A percentile compares a stretch with the other conserved stretches of the same genome.
Evolutionary conservation across 2,113 vertebrate species (phyloP).

Genomic region (Dicaeum eximium): DNA sequence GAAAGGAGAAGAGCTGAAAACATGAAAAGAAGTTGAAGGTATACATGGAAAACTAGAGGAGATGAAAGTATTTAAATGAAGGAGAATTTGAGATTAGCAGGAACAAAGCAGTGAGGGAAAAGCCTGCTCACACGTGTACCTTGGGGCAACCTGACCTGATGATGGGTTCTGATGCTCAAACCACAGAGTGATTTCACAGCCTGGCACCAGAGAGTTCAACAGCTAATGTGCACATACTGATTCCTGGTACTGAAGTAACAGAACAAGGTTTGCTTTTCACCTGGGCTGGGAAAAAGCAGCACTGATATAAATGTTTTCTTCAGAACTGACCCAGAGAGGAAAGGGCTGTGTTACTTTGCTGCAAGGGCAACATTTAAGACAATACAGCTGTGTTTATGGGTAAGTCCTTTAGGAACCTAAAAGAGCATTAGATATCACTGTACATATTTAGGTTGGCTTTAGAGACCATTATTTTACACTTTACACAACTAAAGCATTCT

Average conservation of each 20-base stretch:
- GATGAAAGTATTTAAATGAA: background rate
- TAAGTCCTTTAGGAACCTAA: constrained; percentile 13
- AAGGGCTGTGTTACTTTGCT: background rate
- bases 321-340: background rate
- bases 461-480: background rate
- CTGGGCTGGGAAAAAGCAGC: background rate
- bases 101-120: background rate
- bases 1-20: background rate
- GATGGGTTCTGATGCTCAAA: background rate
- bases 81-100: background rate
- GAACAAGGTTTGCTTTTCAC: background rate
- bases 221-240: background rate
- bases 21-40: background rate
- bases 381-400: background rate
- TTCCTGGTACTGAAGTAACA: background rate
- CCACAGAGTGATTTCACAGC: background rate
- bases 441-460: background rate
- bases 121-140: fast-evolving
- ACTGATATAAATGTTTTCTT: background rate
- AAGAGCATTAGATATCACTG: background rate
- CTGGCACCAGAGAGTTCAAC: background rate
- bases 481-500: background rate
- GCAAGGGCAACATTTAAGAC: background rate
- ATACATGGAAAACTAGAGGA: background rate
- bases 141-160: background rate